Base-by-base conservation (phyloP, 2,113 vertebrate species). In the Chamaetylas fuelleborni region DNA sequence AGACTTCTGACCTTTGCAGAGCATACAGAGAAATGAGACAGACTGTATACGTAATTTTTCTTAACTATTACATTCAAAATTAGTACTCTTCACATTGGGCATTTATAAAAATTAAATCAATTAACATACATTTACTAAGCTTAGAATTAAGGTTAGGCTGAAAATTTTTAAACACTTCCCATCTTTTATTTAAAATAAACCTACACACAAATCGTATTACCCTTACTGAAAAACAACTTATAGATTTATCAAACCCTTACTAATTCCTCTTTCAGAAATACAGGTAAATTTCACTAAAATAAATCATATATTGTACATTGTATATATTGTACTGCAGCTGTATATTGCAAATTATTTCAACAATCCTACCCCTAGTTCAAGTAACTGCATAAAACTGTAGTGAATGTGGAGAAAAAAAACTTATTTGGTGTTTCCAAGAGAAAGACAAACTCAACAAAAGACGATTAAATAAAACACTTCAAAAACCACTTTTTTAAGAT, bases 31-130 rank as follows among this genome's bases (percentile, higher is more conserved):
- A 87, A 79, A 51, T 14, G 3, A 79, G 43, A 40, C 15, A 56
- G n/a, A 50, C 14, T 19, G 1, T 18, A 19, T 1, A 25, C 0
- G 0, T 15, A 0, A 2, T 25, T 85, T 48, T 72, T 61, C 50
- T 72, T 28, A 80, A 56, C 22, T n/a, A 36, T 15, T 82, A 86
- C 7, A 19, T 88, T 60, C 33, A 56, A 87, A 82, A 90, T 64
- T 16, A 74, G 19, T 25, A 88, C 6, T 47, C 3, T 51, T 61
- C 56, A 51, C 14, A 64, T 6, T 38, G 8, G 6, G 8, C 17
- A 77, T 71, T 62, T 60, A 7, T n/a, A 88, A 54, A 19, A 67
- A 66, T 26, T 67, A 51, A 69, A 42, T 42, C 16, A 42, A 42
- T 42, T 42, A 42, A 42, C 40, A 42, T 15, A 42, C 40, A 42